phyloP scores from a whole-genome alignment of 2,888 invertebrate species.

The Dolichopus griseipennis region DNA sequence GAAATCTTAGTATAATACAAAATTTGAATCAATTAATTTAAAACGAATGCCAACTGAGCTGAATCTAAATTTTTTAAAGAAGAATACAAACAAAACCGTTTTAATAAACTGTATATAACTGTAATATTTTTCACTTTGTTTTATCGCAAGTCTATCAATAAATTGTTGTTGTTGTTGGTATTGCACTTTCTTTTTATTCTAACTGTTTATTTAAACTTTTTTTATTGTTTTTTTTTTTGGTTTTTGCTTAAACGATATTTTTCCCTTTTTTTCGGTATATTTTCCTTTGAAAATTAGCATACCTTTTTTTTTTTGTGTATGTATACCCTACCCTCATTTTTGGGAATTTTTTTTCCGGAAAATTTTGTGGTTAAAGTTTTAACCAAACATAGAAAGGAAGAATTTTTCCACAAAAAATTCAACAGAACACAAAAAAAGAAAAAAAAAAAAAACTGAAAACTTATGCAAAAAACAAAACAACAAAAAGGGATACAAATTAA shows the following conservation, averaged over 20 bases:
- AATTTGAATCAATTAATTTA: no score
- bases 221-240: background rate
- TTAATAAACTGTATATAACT: no score
- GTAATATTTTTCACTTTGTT: background rate
- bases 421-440: background rate
- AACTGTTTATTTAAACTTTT: no score
- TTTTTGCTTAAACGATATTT: background rate
- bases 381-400: background rate
- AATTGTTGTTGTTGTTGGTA: no score
- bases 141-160: background rate
- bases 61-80: no score
- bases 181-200: no score
- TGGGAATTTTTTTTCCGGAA: background rate
- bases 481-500: background rate
- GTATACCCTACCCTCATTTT: background rate
- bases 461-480: background rate
- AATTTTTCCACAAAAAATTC: background rate
- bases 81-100: no score
- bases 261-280: background rate
- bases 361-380: background rate
- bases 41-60: no score
- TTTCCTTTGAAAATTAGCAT: background rate
- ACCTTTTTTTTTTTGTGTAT: background rate
- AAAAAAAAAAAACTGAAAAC: background rate
- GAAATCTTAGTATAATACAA: no score